These are phyloP conservation scores for Haliclona indistincta DNA, from an alignment of 37 sponge, comb jelly and placozoan species.

Conservation along the genomic window DNA sequence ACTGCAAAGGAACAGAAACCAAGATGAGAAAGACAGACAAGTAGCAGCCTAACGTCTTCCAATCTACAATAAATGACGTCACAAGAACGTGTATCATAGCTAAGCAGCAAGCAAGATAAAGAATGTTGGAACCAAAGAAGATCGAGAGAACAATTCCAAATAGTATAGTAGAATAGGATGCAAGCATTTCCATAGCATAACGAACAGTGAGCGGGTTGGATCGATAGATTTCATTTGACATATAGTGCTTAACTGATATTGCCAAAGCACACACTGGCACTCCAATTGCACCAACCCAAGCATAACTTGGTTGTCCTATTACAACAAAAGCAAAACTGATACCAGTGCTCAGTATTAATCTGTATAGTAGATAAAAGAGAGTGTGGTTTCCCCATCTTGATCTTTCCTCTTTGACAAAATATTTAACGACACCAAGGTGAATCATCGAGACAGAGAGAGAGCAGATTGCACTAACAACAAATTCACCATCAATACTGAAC, in stretches of 20 bases:
- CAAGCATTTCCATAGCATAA: too few species aligned
- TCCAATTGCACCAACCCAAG: conserved; percentile 37
- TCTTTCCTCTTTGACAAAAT: not conserved
- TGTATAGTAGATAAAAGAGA: conserved; percentile 1
- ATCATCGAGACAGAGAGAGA: conserved; percentile 9
- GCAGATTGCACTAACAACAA: conserved; percentile 6
- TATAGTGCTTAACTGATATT: too few species aligned
- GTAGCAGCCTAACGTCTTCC: conserved; percentile 27
- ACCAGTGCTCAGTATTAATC: not conserved
- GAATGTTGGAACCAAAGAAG: conserved; percentile 31
- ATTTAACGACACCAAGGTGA: conserved; percentile 12
- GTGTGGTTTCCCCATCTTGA: too few species aligned
- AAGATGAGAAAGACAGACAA: conserved; percentile 21
- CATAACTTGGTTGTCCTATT: conserved; percentile 18
- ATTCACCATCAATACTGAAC: conserved; percentile 10
- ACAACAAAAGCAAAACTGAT: conserved; percentile 14
- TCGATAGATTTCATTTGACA: too few species aligned
- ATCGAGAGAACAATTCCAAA: conserved; percentile 28
- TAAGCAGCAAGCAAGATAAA: conserved; percentile 30
- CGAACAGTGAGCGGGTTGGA: too few species aligned
- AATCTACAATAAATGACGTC: not conserved
- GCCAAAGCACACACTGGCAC: too few species aligned
- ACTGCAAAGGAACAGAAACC: conserved; percentile 45
- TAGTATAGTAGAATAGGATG: too few species aligned
- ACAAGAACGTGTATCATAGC: not conserved